phyloP scores from a whole-genome alignment of 92 coral and sea anemone genomes.

The Montipora capitata region DNA sequence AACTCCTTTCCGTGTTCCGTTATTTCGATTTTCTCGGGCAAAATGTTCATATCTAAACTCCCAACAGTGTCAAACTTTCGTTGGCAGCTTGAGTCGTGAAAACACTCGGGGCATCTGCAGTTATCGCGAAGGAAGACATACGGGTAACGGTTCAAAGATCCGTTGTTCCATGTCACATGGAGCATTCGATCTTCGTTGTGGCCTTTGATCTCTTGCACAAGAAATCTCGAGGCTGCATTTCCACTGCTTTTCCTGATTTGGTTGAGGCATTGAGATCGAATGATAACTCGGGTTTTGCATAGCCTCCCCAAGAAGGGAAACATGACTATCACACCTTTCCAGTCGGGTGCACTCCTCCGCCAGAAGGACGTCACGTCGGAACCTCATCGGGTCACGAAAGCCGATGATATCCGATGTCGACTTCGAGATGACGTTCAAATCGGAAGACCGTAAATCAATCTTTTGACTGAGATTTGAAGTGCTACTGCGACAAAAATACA shows the following conservation, averaged over 20 bases:
- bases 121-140: conserved; percentile 83
- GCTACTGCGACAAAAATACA: too few species aligned
- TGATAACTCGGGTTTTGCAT: background rate
- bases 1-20: conserved; percentile 61
- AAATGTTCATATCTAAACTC: conserved; percentile 58
- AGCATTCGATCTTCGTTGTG: conserved; percentile 61
- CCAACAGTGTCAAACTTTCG: conserved; percentile 71
- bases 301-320: conserved; percentile 4
- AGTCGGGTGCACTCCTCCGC: too few species aligned
- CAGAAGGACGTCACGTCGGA: too few species aligned
- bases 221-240: background rate
- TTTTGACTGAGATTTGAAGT: too few species aligned
- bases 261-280: background rate
- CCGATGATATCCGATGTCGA: too few species aligned
- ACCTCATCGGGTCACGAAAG: too few species aligned
- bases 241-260: background rate
- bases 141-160: conserved; percentile 78
- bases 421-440: too few species aligned
- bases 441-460: too few species aligned
- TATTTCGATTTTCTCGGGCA: conserved; percentile 56
- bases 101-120: conserved; percentile 83
- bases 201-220: conserved; percentile 55
- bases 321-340: background rate
- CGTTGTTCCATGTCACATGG: conserved; percentile 77
- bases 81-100: conserved; percentile 56